Conservation (phyloP, 2,888 invertebrate genomes). For the Himalopsyche japonica region DNA sequence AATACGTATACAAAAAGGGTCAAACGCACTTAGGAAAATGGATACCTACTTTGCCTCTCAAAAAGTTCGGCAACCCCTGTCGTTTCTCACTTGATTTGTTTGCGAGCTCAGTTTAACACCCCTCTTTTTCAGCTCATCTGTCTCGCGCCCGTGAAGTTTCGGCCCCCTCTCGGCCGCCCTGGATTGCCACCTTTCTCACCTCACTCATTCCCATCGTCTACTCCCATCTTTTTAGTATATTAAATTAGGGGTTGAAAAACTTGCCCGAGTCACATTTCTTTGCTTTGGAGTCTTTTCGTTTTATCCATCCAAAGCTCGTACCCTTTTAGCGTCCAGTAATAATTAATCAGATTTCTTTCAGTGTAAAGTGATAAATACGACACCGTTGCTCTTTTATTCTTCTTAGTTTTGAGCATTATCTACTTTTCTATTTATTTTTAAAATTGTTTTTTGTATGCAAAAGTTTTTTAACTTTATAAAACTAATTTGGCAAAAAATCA, state of each 20-base stretch:
- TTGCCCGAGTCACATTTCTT: conserved; percentile 29
- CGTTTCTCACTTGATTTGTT: conserved; percentile 38
- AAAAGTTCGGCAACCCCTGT: conserved; percentile 36
- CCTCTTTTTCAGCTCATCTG: conserved; percentile 36
- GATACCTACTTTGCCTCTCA: conserved; percentile 17
- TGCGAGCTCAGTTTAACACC: conserved; percentile 38
- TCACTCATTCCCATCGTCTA: neutral
- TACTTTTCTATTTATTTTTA: neutral
- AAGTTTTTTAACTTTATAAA: neutral
- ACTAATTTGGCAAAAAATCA: too few relatives aligned
- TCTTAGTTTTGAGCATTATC: neutral
- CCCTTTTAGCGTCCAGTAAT: conserved; percentile 31
- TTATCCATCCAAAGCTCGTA: conserved; percentile 21
- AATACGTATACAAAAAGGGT: conserved; percentile 17
- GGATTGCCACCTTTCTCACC: neutral
- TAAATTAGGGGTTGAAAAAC: conserved; percentile 33
- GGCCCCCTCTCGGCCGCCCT: conserved; percentile 4
- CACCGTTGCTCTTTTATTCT: conserved; percentile 13
- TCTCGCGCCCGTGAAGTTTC: conserved; percentile 21
- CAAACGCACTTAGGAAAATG: conserved; percentile 33
- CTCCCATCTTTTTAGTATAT: conserved; percentile 10
- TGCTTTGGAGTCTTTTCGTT: conserved; percentile 28
- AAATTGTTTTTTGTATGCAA: neutral
- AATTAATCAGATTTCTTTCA: conserved; percentile 35
- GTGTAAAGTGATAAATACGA: conserved; percentile 16